Evolutionary conservation across 1,140 invertebrate species (phyloP).

Genomic region (Psix sp.): DNA sequence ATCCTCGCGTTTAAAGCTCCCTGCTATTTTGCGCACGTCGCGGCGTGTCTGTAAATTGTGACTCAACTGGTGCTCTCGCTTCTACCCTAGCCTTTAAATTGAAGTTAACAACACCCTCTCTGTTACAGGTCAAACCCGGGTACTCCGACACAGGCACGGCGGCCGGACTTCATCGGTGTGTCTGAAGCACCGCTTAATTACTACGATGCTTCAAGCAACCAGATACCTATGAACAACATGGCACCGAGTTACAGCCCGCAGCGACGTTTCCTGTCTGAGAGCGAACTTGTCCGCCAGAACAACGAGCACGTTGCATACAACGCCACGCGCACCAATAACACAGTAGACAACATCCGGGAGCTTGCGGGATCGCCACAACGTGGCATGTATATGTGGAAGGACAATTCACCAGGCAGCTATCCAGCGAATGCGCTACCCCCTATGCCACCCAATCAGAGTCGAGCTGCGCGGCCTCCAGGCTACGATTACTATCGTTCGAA

Average conservation of each 20-base stretch:
- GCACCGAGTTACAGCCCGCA: conserved; percentile 81
- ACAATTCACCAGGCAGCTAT: conserved; percentile 80
- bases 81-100: background rate
- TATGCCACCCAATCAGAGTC: conserved; percentile 41
- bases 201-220: conserved; percentile 73
- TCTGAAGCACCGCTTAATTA: conserved; percentile 74
- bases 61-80: conserved; percentile 42
- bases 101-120: conserved; percentile 4
- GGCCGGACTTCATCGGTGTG: conserved; percentile 90
- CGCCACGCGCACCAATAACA: conserved; percentile 76
- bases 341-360: conserved; percentile 83
- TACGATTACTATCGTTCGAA: conserved; percentile 83
- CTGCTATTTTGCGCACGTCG: conserved; percentile 33
- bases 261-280: conserved; percentile 89
- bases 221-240: conserved; percentile 65
- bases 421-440: conserved; percentile 64
- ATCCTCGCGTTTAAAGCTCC: conserved; percentile 19
- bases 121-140: conserved; percentile 89
- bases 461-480: conserved; percentile 67
- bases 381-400: conserved; percentile 90
- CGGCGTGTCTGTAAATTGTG: conserved; percentile 35
- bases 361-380: conserved; percentile 89
- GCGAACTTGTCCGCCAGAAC: conserved; percentile 86
- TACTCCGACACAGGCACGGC: conserved; percentile 89
- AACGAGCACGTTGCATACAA: conserved; percentile 74